Evolutionary conservation across 2,888 invertebrate species (phyloP).

Genomic region (Trisateles emortualis): DNA sequence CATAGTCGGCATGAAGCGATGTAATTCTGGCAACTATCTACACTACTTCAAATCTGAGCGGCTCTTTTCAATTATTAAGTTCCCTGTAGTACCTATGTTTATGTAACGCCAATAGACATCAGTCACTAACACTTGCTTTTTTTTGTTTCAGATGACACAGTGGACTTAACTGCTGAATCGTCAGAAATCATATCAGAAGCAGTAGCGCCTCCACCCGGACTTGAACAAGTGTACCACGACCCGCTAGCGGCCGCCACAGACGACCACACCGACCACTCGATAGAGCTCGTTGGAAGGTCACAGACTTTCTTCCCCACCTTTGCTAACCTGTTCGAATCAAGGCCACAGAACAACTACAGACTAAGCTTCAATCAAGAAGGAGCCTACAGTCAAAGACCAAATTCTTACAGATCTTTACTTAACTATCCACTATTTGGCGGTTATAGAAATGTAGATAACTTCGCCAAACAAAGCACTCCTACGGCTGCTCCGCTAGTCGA

Average conservation of each 20-base stretch:
- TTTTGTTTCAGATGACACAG: slow-evolving; percentile 75
- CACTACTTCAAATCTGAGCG: too few relatives aligned
- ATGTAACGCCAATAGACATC: too few relatives aligned
- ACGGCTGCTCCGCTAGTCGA: slow-evolving; percentile 76
- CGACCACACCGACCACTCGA: slow-evolving; percentile 78
- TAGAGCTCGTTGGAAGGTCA: slow-evolving; percentile 85
- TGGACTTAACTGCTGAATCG: slow-evolving; percentile 77
- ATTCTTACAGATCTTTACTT: slow-evolving; percentile 78
- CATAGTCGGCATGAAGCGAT: too few relatives aligned
- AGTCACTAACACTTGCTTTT: slow-evolving; percentile 20
- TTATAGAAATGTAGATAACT: slow-evolving; percentile 72
- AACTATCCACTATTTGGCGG: slow-evolving; percentile 79
- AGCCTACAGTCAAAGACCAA: slow-evolving; percentile 88
- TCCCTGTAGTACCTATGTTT: too few relatives aligned
- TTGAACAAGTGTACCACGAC: slow-evolving; percentile 51
- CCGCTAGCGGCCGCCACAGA: slow-evolving; percentile 62
- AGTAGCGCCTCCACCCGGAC: slow-evolving; percentile 72
- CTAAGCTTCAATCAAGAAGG: slow-evolving; percentile 87
- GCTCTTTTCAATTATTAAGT: too few relatives aligned
- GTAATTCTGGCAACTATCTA: too few relatives aligned
- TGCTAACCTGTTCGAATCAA: slow-evolving; percentile 88
- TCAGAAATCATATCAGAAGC: slow-evolving; percentile 81
- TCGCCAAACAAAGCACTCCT: slow-evolving; percentile 71
- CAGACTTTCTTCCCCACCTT: slow-evolving; percentile 94
- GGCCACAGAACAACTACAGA: slow-evolving; percentile 84